Evolutionary conservation across 2,113 vertebrate genomes (phyloP).

Genomic region (Castor canadensis): DNA sequence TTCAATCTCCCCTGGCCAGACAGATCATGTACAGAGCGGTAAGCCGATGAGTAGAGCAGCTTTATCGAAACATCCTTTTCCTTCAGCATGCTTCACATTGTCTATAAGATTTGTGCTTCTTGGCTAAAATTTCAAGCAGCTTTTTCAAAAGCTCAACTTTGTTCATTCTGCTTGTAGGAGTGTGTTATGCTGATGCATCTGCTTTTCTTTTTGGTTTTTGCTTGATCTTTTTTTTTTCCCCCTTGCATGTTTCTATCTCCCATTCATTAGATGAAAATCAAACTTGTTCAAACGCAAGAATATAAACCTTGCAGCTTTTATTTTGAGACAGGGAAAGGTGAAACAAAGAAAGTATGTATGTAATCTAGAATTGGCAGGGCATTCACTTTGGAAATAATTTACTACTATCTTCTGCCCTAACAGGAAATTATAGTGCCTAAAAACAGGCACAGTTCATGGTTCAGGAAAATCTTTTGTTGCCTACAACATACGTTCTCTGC

Average conservation of each 20-base stretch:
- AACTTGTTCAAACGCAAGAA: slow-evolving; percentile 32
- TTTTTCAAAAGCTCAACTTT: slow-evolving; percentile 26
- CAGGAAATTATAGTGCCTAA: neutral
- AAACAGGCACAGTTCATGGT: neutral
- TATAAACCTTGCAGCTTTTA: slow-evolving; percentile 38
- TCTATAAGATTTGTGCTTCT: slow-evolving; percentile 82
- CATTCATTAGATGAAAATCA: slow-evolving; percentile 57
- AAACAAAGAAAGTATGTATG: neutral
- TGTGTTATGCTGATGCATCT: slow-evolving; percentile 45
- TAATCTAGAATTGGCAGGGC: neutral
- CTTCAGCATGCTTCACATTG: slow-evolving; percentile 80
- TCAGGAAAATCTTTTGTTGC: neutral
- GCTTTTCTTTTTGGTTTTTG: slow-evolving; percentile 59
- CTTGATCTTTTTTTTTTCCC: slow-evolving; percentile 59
- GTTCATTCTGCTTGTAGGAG: slow-evolving; percentile 64
- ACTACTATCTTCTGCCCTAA: neutral
- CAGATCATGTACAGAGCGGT: slow-evolving; percentile 96
- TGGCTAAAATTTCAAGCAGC: slow-evolving; percentile 57
- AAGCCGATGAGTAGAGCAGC: slow-evolving; percentile 87
- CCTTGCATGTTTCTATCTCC: slow-evolving; percentile 58
- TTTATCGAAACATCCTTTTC: slow-evolving; percentile 74
- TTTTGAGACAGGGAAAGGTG: slow-evolving; percentile 22
- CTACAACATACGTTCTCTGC: neutral
- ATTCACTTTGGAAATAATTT: slow-evolving; percentile 14
- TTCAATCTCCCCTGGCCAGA: slow-evolving; percentile 99